Conservation (phyloP, 2,797 vertebrate species). For the Myotis daubentonii region DNA sequence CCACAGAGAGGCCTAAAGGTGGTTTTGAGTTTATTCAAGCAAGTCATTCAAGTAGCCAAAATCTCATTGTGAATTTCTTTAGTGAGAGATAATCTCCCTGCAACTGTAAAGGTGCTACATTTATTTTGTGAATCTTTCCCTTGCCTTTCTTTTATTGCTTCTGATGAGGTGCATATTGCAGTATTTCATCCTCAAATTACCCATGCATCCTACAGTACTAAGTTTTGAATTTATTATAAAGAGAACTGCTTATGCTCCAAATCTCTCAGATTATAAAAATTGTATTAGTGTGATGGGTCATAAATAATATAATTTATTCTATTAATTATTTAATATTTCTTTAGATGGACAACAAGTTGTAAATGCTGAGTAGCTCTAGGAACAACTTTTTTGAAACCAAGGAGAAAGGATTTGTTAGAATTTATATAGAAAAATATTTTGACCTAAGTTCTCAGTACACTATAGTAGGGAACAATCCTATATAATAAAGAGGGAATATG, state of each 20-base stretch:
- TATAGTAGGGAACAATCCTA: not conserved
- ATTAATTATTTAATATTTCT: constrained; percentile 24
- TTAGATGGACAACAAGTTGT: constrained; percentile 11
- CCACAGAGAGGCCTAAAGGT: not conserved
- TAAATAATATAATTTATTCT: constrained; percentile 47
- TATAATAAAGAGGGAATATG: too few relatives aligned
- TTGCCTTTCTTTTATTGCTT: constrained; percentile 38
- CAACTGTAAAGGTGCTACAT: not conserved
- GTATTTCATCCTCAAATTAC: not conserved
- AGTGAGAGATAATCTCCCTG: not conserved
- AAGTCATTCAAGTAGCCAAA: constrained; percentile 33
- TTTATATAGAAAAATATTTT: not conserved
- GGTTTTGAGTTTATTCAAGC: constrained; percentile 5
- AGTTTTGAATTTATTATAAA: constrained; percentile 37
- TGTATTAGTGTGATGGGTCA: not conserved
- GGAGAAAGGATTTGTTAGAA: not conserved
- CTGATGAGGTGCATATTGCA: not conserved
- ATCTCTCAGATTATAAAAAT: not conserved
- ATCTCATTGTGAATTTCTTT: constrained; percentile 20
- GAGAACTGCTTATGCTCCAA: not conserved
- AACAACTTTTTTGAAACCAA: not conserved
- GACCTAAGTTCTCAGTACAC: not conserved
- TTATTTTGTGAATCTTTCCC: not conserved
- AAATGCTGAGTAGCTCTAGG: constrained; percentile 7
- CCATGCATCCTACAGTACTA: not conserved